Percentiles rank a stretch among this genome's conserved stretches.
Evolutionary conservation across 2,113 vertebrate species (phyloP).

Genomic region (Festucalex cinctus): DNA sequence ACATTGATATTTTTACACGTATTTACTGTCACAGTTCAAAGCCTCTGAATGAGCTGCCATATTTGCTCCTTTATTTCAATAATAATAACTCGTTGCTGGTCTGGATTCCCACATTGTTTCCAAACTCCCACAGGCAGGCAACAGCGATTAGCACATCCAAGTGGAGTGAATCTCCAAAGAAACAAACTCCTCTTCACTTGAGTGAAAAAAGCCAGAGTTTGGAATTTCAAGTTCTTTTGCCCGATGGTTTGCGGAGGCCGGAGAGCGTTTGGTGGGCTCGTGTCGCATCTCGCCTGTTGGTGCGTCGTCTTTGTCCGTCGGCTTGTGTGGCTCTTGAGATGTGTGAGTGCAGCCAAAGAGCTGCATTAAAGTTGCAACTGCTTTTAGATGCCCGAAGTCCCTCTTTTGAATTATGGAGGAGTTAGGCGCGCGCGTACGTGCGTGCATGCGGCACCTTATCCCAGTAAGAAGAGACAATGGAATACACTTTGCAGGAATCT

Average conservation of each 20-base stretch:
- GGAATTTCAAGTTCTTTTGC: neutral
- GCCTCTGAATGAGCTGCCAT: conserved; percentile 1
- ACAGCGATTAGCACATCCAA: conserved; percentile 35
- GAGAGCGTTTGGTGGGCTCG: neutral
- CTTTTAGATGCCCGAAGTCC: conserved; percentile 28
- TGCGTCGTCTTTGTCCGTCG: neutral
- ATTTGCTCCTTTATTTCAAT: neutral
- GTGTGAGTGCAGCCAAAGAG: conserved; percentile 7
- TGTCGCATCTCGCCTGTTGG: conserved; percentile 1
- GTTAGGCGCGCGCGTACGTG: neutral
- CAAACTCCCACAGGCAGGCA: conserved; percentile 6
- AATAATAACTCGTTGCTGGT: conserved; percentile 18
- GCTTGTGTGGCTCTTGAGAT: neutral
- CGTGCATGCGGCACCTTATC: neutral
- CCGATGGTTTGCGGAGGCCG: neutral
- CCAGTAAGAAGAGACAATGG: conserved; percentile 6
- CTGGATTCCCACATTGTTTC: conserved; percentile 11
- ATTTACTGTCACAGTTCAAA: conserved; percentile 33
- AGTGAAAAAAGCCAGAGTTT: neutral
- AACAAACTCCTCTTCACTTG: conserved; percentile 23
- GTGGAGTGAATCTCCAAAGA: conserved; percentile 13
- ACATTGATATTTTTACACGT: too few species aligned
- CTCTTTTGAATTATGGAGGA: conserved; percentile 33
- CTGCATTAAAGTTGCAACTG: conserved; percentile 39
- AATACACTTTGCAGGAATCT: neutral